Conservation (phyloP, 2,888 invertebrate genomes). For the Melanophora roralis region DNA sequence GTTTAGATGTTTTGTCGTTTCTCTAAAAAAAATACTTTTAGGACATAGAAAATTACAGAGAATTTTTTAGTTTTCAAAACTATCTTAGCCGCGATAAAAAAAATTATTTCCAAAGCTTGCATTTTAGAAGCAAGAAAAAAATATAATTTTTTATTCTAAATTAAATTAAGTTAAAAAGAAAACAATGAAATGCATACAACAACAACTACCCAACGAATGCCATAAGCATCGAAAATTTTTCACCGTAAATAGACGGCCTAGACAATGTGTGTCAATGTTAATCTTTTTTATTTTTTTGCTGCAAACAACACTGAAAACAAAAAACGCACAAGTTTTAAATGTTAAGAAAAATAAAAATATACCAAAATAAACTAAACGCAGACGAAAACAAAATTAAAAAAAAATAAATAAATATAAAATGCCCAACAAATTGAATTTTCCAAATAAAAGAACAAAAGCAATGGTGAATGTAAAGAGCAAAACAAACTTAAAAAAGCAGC, state of each 20-base stretch:
- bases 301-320: neutral
- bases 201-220: no score
- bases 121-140: no score
- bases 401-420: no score
- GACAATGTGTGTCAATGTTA: constrained; percentile 43
- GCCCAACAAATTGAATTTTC: neutral
- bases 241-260: neutral
- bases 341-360: constrained; percentile 4
- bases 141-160: no score
- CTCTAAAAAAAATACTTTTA: no score
- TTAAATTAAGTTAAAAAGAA: no score
- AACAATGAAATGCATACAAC: no score
- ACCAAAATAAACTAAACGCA: neutral
- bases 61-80: no score
- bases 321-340: neutral
- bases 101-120: neutral
- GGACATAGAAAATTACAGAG: no score
- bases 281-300: constrained; percentile 11
- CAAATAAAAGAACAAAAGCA: neutral
- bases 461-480: neutral
- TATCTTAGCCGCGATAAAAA: no score
- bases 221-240: neutral
- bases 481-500: neutral
- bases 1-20: no score
- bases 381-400: neutral